Conservation (phyloP, 2,113 vertebrate species). For the Pelodiscus sinensis region DNA sequence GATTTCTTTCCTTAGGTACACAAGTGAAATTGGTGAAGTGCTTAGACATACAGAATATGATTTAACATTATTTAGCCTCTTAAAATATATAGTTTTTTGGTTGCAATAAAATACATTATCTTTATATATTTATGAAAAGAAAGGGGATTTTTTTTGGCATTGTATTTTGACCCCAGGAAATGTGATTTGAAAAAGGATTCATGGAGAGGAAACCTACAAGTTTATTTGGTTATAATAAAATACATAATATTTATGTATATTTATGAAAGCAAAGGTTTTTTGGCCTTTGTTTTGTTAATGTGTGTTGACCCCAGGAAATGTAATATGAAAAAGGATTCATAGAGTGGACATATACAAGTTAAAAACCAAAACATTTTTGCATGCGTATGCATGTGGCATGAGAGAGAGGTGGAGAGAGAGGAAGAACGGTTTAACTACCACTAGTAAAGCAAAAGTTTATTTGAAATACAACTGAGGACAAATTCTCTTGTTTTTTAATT, state of each 20-base stretch:
- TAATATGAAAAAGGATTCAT: not conserved
- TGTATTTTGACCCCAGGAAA: rapidly evolving
- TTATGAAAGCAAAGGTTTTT: not conserved
- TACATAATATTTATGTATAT: not conserved
- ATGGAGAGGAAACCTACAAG: not conserved
- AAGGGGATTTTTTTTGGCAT: not conserved
- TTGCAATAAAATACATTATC: not conserved
- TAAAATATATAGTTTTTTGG: not conserved
- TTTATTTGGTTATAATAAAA: not conserved
- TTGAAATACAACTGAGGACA: not conserved
- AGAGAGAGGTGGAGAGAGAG: not conserved
- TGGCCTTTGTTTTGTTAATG: not conserved
- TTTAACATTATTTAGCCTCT: not conserved
- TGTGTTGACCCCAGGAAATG: rapidly evolving
- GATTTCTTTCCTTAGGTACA: not conserved
- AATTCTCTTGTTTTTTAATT: not conserved
- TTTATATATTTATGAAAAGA: not conserved
- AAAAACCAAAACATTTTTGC: rapidly evolving
- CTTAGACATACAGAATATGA: not conserved
- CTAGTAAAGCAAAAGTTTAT: not conserved
- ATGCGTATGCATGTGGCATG: not conserved
- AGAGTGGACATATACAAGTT: not conserved
- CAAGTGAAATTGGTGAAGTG: no score
- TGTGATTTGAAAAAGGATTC: not conserved
- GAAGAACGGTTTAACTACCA: not conserved